Base-by-base conservation (phyloP, 64 coral and sea anemone species). In the Montipora foliosa region DNA sequence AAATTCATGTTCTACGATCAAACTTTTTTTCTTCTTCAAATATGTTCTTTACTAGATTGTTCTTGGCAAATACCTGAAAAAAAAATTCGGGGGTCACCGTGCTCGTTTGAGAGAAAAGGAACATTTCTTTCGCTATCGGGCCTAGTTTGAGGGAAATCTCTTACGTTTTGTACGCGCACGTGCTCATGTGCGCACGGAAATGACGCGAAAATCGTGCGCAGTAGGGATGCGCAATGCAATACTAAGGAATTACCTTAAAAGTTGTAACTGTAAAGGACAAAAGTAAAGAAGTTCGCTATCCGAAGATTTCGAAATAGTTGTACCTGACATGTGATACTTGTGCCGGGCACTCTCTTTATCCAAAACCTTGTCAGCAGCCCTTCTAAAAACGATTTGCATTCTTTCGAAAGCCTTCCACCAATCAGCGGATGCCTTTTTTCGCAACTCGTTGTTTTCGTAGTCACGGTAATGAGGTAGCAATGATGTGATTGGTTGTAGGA, bases 251-350 rank as follows among this genome's bases (percentile, higher is more conserved):
- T 8, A 4, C 1, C 6, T 3, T 57, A 11, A 37, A 57, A 1
- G 53, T 8, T 11, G 53, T 8, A 57, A 57, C 53, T 11, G 11
- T 57, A 6, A 57, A 57, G 53, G 11, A 57, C 53, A 64, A 64
- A 64, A 11, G 5, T 64, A 12, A 64, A 71, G 8, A 71, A 5
- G 10, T 24, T 71, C 14, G 17, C 68, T 24, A 6, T 71, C 19
- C 0, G 2, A 20, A 44, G 21, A 46, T 66, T 84, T 66, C 2
- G 17, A 46, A 49, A 47, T 62, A 50, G 24, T 50, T n/a, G 50
- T 81, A 98, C 97, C 97, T 92, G 97, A 98, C 94, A 96, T 95
- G 44, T 92, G 68, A 75, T 94, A 98, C 49, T 96, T 98, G 47
- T 86, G 82, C 53, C 88, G 85, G 16, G 77, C 89, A 20, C 16